Percentiles rank a stretch among this genome's conserved stretches.
Evolutionary conservation across 2,888 invertebrate species (phyloP).

Genomic region (Onchidella celtica): DNA sequence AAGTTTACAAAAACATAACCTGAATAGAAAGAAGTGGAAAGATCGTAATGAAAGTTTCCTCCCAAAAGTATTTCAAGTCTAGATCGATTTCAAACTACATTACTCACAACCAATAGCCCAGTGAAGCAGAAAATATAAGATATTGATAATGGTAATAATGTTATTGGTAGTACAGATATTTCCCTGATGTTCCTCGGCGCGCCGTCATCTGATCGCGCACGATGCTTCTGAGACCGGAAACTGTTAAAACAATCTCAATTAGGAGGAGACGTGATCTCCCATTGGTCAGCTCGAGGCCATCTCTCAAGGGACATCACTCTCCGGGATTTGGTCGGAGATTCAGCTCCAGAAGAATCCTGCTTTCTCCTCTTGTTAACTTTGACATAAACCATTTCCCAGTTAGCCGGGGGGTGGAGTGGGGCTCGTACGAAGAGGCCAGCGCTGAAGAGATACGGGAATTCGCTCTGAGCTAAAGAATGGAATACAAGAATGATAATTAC

Average conservation of each 20-base stretch:
- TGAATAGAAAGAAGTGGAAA: too few relatives aligned
- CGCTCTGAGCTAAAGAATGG: too few relatives aligned
- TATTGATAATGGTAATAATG: too few relatives aligned
- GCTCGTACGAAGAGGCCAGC: too few relatives aligned
- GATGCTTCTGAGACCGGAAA: constrained; percentile 24
- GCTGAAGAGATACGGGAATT: too few relatives aligned
- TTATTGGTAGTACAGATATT: constrained; percentile 11
- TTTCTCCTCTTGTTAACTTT: constrained; percentile 29
- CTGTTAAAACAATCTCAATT: constrained; percentile 43
- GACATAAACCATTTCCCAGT: constrained; percentile 40
- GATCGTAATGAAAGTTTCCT: too few relatives aligned
- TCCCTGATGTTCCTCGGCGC: constrained; percentile 9
- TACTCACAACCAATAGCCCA: constrained; percentile 22
- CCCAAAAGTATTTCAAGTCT: constrained; percentile 19
- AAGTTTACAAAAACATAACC: too few relatives aligned
- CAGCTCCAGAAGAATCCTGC: constrained; percentile 20
- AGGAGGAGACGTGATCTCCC: constrained; percentile 37
- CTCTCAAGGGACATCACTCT: constrained; percentile 19
- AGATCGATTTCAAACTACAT: constrained; percentile 9
- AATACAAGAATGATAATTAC: too few relatives aligned
- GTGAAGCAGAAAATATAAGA: too few relatives aligned
- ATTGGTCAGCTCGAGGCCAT: constrained; percentile 35
- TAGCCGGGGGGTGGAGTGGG: not conserved
- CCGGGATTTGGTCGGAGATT: constrained; percentile 43
- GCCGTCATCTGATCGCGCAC: constrained; percentile 24